Evolutionary conservation across 2,888 invertebrate genomes (phyloP).

Genomic region (Ochropacha duplaris): DNA sequence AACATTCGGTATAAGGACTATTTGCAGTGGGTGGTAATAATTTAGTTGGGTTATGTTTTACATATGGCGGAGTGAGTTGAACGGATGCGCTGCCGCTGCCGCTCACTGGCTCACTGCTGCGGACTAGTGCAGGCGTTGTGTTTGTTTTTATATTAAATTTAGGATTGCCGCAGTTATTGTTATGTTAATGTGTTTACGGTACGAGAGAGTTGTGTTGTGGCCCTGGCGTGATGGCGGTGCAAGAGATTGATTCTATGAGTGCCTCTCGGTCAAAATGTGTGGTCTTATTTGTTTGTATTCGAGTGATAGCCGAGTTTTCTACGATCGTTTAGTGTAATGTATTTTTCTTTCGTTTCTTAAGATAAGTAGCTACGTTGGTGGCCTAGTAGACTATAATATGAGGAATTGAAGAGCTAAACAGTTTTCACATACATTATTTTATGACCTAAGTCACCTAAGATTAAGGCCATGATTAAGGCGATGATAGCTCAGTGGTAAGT

Average conservation of each 20-base stretch:
- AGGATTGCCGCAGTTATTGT: constrained; percentile 46
- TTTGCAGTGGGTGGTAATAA: constrained; percentile 8
- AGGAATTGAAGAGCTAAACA: too few relatives aligned
- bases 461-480: too few relatives aligned
- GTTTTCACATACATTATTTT: too few relatives aligned
- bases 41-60: constrained; percentile 44
- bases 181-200: constrained; percentile 45
- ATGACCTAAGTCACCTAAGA: too few relatives aligned
- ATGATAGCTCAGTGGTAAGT: too few relatives aligned
- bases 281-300: background rate
- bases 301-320: background rate
- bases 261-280: background rate
- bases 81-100: constrained; percentile 38
- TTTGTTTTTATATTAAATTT: constrained; percentile 56
- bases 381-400: too few relatives aligned
- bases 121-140: constrained; percentile 30
- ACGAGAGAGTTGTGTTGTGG: constrained; percentile 25
- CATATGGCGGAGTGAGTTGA: constrained; percentile 26
- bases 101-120: too few relatives aligned
- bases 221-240: background rate
- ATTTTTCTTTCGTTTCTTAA: background rate
- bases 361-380: background rate
- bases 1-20: constrained; percentile 15
- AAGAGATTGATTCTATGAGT: constrained; percentile 21
- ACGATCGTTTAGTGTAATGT: background rate